phyloP scores from a whole-genome alignment of 1,140 invertebrate genomes.

The Mactra quadrangularis region DNA sequence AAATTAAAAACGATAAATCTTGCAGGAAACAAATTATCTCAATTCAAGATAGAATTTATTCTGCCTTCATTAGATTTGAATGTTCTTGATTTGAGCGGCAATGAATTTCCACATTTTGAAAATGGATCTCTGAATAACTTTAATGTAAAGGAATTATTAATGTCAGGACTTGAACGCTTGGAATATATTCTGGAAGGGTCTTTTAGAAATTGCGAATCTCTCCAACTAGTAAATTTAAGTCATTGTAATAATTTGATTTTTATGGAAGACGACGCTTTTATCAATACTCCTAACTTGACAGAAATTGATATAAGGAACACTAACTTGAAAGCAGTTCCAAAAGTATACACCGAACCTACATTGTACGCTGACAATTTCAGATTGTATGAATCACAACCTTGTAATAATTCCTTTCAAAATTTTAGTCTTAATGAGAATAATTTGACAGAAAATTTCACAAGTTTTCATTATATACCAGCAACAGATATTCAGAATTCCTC shows the following conservation, averaged over 20 bases:
- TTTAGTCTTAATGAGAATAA: not conserved
- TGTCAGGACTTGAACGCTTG: not conserved
- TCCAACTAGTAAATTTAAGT: slow-evolving; percentile 3
- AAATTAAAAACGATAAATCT: slow-evolving; percentile 8
- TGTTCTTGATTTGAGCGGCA: not conserved
- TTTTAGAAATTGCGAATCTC: not conserved
- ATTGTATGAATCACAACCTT: no score
- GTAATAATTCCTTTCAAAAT: no score
- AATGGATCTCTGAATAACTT: not conserved
- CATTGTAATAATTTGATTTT: slow-evolving; percentile 2
- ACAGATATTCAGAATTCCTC: not conserved
- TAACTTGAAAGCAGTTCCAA: not conserved
- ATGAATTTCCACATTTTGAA: not conserved
- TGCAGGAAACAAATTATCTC: not conserved
- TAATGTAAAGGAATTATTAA: not conserved
- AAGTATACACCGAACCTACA: not conserved
- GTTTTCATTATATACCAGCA: no score
- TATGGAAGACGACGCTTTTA: slow-evolving; percentile 9
- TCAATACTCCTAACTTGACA: not conserved
- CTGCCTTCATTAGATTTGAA: not conserved
- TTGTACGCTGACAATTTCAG: not conserved
- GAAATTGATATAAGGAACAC: not conserved
- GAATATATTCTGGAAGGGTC: not conserved
- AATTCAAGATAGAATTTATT: not conserved
- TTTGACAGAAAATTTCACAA: not conserved